Base-by-base conservation (phyloP, 2,113 vertebrate species). In the Serinus canaria region DNA sequence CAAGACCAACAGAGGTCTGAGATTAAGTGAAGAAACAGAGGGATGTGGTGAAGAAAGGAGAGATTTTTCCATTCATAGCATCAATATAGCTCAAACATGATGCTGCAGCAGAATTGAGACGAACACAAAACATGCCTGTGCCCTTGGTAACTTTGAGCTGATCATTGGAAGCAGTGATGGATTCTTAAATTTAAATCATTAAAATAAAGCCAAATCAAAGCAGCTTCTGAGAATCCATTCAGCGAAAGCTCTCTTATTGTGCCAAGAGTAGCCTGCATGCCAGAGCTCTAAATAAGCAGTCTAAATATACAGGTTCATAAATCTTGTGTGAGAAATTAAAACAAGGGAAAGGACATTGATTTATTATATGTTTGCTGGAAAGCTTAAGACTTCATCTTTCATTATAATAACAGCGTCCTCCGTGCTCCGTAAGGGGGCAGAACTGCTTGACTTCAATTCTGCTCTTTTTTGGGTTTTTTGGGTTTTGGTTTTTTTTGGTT, bases 311-410 rank as follows among this genome's bases (percentile, higher is more conserved):
- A 89, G 93, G 89, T 93, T 89, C 92, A 95, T 95, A 94, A 95
- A 96, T 96, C 94, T 96, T 96, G 50, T 89, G 83, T 81, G 80
- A 90, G 86, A 95, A 95, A 96, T 96, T 96, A 97, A 95, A 96
- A 96, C 90, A 93, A 92, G 67, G 70, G 68, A 73, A 90, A 89
- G n/a, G 90, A 93, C 90, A 77, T 76, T 94, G 93, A 96, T 97
- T 95, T 96, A 96, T 96, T 96, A 22, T 43, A 53, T 92, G 66
- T 83, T 95, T 91, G 80, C 69, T 77, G 91, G 86, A 94, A 87
- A 88, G 90, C 90, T 92, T 87, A 75, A 88, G 76, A 72, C 60
- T 89, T 92, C 70, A 77, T 89, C 80, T 92, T 95, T 87, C 83
- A 72, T 89, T 90, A 49, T 88, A 90, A 91, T 85, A 91, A 91